These are phyloP conservation scores for Phocoena sinus DNA, from an alignment of 2,113 vertebrate species.

Conservation along the genomic window DNA sequence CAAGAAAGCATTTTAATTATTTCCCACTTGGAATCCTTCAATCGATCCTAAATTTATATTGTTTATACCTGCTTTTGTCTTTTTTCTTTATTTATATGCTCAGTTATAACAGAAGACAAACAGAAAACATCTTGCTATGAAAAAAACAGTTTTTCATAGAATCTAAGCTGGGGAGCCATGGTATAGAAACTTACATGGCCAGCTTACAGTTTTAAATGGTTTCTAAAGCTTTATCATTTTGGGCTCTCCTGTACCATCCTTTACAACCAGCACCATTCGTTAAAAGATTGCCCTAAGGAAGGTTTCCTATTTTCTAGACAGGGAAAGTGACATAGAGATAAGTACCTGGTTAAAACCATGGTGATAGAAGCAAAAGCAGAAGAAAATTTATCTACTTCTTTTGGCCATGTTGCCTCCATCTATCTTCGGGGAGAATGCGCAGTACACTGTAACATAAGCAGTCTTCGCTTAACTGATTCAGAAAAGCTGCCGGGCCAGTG, in stretches of 20 bases:
- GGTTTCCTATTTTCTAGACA: constrained; percentile 5
- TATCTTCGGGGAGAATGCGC: not conserved
- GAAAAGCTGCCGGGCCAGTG: not conserved
- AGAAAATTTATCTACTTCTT: not conserved
- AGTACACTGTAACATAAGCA: not conserved
- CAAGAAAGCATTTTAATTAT: constrained; percentile 13
- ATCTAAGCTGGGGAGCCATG: not conserved
- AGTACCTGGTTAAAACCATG: not conserved
- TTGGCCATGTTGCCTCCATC: not conserved
- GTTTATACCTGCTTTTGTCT: not conserved
- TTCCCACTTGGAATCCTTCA: not conserved
- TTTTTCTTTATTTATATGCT: not conserved
- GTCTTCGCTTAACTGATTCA: not conserved
- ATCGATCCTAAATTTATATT: not conserved
- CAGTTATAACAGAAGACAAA: constrained; percentile 5
- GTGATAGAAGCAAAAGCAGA: not conserved
- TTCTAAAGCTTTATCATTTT: constrained; percentile 16
- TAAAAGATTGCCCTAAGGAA: constrained; percentile 7
- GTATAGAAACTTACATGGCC: not conserved
- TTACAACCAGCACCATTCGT: not conserved
- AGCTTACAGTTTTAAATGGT: constrained; percentile 26
- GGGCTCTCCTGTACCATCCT: not conserved
- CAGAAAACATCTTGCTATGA: constrained; percentile 7
- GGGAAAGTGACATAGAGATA: not conserved
- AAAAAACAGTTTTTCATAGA: not conserved